These are phyloP conservation scores for Pseudolaguvia tuberculata DNA, from an alignment of 2,113 vertebrate genomes.

Conservation along the genomic window DNA sequence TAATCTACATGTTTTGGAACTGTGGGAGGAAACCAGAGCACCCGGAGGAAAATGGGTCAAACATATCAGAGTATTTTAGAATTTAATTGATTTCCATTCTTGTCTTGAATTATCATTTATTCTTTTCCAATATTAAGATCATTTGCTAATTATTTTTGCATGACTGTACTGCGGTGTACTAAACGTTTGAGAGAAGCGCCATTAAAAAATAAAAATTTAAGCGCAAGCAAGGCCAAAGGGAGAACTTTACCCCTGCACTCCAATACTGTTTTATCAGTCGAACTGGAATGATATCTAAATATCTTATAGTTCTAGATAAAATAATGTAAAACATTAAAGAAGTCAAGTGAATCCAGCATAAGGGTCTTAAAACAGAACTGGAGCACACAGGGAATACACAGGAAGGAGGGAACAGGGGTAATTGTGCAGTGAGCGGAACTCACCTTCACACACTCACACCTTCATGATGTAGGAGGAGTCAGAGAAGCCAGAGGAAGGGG, in stretches of 20 bases:
- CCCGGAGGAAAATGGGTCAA: too few relatives aligned
- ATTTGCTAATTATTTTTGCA: too few relatives aligned
- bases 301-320: background rate
- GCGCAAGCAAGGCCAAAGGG: slow-evolving; percentile 24
- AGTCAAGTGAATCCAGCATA: background rate
- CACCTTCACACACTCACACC: slow-evolving; percentile 85
- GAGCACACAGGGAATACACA: slow-evolving; percentile 10
- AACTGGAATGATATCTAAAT: background rate
- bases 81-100: too few relatives aligned
- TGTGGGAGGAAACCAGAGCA: too few relatives aligned
- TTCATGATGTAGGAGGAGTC: slow-evolving; percentile 85
- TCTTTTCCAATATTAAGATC: background rate
- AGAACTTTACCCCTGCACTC: slow-evolving; percentile 9
- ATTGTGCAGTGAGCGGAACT: slow-evolving; percentile 60
- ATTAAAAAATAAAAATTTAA: slow-evolving; percentile 19
- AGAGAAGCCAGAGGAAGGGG: slow-evolving; percentile 77
- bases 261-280: slow-evolving; percentile 1
- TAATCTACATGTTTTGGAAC: too few relatives aligned
- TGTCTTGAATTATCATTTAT: background rate
- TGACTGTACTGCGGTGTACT: too few relatives aligned
- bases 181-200: slow-evolving; percentile 18
- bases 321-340: background rate
- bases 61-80: too few relatives aligned
- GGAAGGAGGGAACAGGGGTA: background rate
- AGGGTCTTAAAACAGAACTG: slow-evolving; percentile 2